These are phyloP conservation scores for Drosophila anceps DNA, from an alignment of 2,888 invertebrate species.

Conservation along the genomic window DNA sequence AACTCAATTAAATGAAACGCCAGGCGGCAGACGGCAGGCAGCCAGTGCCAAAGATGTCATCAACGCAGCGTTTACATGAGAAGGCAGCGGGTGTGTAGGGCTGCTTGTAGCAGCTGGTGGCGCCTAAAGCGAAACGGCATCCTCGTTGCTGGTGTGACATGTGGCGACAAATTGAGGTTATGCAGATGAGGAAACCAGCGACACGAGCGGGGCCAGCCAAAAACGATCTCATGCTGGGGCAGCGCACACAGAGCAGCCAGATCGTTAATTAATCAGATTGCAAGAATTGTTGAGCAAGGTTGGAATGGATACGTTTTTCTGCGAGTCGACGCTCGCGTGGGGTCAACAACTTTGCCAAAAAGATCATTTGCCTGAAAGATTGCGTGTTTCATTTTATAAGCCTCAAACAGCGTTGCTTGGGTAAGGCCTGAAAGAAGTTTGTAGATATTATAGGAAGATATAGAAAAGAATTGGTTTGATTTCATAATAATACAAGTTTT, in stretches of 20 bases:
- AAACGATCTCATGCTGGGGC: constrained; percentile 38
- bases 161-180: constrained; percentile 77
- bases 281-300: constrained; percentile 51
- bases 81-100: constrained; percentile 15
- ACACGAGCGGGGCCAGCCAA: constrained; percentile 6
- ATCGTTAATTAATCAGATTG: constrained; percentile 57
- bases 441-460: background rate
- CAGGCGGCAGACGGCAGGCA: constrained; percentile 55
- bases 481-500: too few relatives aligned
- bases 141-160: constrained; percentile 65
- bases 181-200: constrained; percentile 32
- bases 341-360: constrained; percentile 34
- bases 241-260: constrained; percentile 9
- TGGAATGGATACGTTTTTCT: constrained; percentile 10
- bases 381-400: background rate
- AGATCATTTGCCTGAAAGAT: constrained; percentile 10
- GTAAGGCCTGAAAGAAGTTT: too few relatives aligned
- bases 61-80: constrained; percentile 50
- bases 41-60: constrained; percentile 71
- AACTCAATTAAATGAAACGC: constrained; percentile 79
- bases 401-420: too few relatives aligned
- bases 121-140: constrained; percentile 59
- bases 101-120: constrained; percentile 58
- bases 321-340: background rate
- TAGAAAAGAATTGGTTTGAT: too few relatives aligned